A percentile compares a stretch with the other conserved stretches of the same genome.
Conservation (phyloP, 2,888 invertebrate species). For the Ptychoptera albimana region DNA sequence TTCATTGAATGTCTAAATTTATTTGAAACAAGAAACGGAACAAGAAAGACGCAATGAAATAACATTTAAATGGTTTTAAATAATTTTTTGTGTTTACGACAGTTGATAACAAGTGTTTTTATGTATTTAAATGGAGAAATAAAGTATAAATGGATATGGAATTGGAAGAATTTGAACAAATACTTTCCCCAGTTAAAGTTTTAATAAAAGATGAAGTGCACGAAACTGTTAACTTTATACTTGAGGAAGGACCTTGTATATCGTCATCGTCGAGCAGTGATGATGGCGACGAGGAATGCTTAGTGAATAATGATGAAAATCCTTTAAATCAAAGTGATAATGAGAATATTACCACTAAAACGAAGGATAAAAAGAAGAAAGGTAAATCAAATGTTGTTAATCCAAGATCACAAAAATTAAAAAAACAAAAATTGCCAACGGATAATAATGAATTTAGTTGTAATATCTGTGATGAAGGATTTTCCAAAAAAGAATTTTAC, state of each 20-base stretch:
- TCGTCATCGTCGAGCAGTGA: neutral
- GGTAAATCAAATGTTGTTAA: too few species aligned
- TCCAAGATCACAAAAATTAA: neutral
- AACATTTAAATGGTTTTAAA: too few species aligned
- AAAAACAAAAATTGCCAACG: neutral
- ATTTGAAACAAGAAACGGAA: too few species aligned
- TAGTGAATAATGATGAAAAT: neutral
- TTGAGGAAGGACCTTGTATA: neutral
- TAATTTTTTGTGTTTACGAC: too few species aligned
- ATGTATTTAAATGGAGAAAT: too few species aligned
- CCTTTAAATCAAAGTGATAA: neutral
- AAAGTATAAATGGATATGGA: too few species aligned
- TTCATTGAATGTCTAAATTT: too few species aligned
- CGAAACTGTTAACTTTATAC: neutral
- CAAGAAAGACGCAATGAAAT: too few species aligned
- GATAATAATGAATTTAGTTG: neutral
- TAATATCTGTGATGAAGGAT: neutral
- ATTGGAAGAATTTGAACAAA: neutral
- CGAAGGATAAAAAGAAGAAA: neutral
- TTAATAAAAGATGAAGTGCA: slow-evolving; percentile 2
- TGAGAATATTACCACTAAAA: neutral
- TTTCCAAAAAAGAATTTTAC: slow-evolving; percentile 20
- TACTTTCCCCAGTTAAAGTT: slow-evolving; percentile 1
- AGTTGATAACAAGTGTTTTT: too few species aligned
- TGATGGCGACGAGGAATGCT: neutral